Evolutionary conservation across 2,797 vertebrate genomes (phyloP), one percentile per base, ranked within the genome.

Genomic region (Falco novaeseelandiae): DNA sequence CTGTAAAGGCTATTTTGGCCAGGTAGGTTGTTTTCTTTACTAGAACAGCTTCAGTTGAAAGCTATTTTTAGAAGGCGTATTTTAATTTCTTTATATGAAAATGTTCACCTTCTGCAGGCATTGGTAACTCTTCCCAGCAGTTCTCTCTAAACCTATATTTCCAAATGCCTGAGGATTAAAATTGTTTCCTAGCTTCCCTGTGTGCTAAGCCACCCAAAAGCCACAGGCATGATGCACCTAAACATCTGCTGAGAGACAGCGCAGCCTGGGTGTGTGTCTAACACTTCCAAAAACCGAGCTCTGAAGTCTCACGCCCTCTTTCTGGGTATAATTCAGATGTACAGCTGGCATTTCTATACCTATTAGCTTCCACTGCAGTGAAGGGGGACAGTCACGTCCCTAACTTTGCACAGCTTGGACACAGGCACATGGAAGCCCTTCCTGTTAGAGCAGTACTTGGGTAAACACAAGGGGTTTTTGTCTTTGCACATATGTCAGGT

Each of bases 1-100:
- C 61, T 3, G 6, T 96, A 13, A 85, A 93, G 80, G 89, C 86
- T 42, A 57, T 96, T n/a, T 27, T 97, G 76, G 59, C 84, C 69
- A 95, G 92, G 97, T 96, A 90, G 51, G 44, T 12, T 52, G 5
- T 29, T 42, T 10, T 13, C 49, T 67, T 42, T 58, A 32, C n/a
- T 15, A 20, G 4, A 59, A 40, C 38, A 67, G 14, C n/a, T 74
- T 44, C 65, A 8, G 27, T 2, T 61, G 22, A 66, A 74, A 83
- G 54, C 29, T 48, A 3, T 3, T 49, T 82, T 57, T 46, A 49
- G 55, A 65, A 52, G 32, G n/a, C 12, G 8, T 12, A 8, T 19
- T 46, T 69, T 42, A 21, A 49, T 54, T 46, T 38, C 46, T 46
- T 73, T 61, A 10, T 12, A 16, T 12, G 46, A 10, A 65, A 80